phyloP scores from a whole-genome alignment of 2,113 vertebrate species.

The Procavia capensis region DNA sequence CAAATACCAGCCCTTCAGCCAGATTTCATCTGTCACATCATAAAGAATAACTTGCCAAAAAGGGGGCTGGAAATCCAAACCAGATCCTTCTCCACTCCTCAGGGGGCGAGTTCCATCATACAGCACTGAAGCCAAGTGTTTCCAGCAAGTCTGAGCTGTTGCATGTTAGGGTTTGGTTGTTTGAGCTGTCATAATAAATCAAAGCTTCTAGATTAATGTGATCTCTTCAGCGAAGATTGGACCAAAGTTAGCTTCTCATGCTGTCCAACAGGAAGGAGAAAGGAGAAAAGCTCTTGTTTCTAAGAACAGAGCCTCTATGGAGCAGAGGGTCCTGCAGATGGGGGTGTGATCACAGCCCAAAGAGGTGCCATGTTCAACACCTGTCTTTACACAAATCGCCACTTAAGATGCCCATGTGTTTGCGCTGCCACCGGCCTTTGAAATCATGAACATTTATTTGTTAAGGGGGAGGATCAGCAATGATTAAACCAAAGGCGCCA shows the following conservation, averaged over 20 bases:
- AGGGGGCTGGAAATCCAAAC: constrained; percentile 72
- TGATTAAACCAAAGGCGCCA: background rate
- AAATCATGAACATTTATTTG: background rate
- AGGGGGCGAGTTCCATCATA: background rate
- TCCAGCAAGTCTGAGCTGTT: background rate
- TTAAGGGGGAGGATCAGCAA: background rate
- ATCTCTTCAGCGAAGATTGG: background rate
- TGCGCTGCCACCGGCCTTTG: background rate
- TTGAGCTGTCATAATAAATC: background rate
- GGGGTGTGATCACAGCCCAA: background rate
- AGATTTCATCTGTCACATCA: constrained; percentile 71
- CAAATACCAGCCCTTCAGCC: constrained; percentile 64
- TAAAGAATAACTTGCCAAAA: constrained; percentile 69
- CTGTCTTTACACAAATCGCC: background rate
- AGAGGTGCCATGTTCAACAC: background rate
- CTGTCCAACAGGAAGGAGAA: background rate
- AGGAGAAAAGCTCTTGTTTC: background rate
- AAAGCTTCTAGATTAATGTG: background rate
- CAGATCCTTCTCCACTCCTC: constrained; percentile 59
- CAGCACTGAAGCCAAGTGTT: background rate
- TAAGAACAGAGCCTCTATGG: too few species aligned
- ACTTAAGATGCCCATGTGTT: background rate
- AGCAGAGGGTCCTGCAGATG: background rate
- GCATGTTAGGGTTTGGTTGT: background rate
- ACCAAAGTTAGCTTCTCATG: background rate